Percentiles rank a stretch among this genome's conserved stretches.
Conservation (phyloP, 2,888 invertebrate species). For the Drosophila ustulata region DNA sequence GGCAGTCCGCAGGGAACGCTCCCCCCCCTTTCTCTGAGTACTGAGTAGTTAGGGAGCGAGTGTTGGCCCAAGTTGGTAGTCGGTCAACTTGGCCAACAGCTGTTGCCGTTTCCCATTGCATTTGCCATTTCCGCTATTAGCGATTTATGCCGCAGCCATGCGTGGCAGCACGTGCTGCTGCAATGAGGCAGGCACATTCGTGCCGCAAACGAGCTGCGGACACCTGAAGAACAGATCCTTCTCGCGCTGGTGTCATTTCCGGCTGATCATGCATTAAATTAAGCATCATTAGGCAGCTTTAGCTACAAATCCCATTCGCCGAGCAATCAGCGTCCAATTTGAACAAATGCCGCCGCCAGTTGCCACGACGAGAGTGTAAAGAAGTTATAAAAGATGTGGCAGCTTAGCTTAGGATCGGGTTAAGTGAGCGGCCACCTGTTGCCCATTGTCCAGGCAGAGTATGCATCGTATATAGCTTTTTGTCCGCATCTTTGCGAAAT, state of each 20-base stretch:
- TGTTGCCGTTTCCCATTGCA: slow-evolving; percentile 8
- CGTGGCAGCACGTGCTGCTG: slow-evolving; percentile 71
- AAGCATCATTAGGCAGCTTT: slow-evolving; percentile 79
- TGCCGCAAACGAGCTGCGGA: slow-evolving; percentile 56
- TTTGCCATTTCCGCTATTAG: slow-evolving; percentile 64
- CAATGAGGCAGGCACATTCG: not conserved
- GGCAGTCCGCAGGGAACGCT: slow-evolving; percentile 2
- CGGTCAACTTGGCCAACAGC: slow-evolving; percentile 3
- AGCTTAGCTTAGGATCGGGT: slow-evolving; percentile 27
- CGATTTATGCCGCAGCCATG: slow-evolving; percentile 57
- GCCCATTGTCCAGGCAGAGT: slow-evolving; percentile 58
- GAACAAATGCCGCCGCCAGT: slow-evolving; percentile 66
- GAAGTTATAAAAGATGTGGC: slow-evolving; percentile 65
- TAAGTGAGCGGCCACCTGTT: slow-evolving; percentile 75
- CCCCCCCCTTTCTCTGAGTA: not conserved
- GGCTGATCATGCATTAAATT: slow-evolving; percentile 77
- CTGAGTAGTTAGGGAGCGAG: not conserved
- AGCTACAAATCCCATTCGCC: slow-evolving; percentile 49
- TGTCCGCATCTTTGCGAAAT: slow-evolving; percentile 48
- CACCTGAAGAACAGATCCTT: slow-evolving; percentile 10
- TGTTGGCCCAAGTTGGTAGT: slow-evolving; percentile 1
- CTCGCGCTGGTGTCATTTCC: slow-evolving; percentile 69
- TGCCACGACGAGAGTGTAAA: slow-evolving; percentile 34
- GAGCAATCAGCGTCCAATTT: slow-evolving; percentile 79
- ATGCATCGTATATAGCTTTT: slow-evolving; percentile 42